Evolutionary conservation across 2,113 vertebrate species (phyloP), one percentile per base, ranked within the genome.

Genomic region (Pollimyrus isidori): DNA sequence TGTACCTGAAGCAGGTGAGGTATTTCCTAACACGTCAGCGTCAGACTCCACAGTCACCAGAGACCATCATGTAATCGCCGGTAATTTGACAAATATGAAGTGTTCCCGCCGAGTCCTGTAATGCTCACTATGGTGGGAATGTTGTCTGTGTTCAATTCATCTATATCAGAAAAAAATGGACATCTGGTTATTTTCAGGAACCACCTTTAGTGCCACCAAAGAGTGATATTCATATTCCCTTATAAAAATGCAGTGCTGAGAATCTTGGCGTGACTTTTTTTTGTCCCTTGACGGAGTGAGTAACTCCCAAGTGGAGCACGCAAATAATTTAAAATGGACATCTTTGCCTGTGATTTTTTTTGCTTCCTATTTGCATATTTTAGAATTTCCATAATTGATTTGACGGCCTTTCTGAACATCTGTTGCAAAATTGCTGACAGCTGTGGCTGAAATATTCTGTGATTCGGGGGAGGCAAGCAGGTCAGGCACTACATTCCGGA

Each of bases 301-400:
- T 17, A 42, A 45, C 30, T 80, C 88, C 48, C 50, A 48, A 62
- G 26, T 30, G 49, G 80, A 58, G 80, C 21, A 30, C 11, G 76
- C 50, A 52, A 83, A 89, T 53, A 26, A 84, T 89, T 89, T 52
- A 89, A 89, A 85, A 35, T 1, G 76, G 21, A 56, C 52, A 84
- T 89, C 50, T 56, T 58, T 53, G 52, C 49, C 39, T n/a, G n/a
- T 80, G n/a, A 69, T 50, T 85, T 50, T 76, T 80, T 69, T 80
- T 23, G 15, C 15, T 42, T 56, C 13, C 56, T 58, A 45, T 89
- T 84, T 84, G 52, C 80, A 85, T 89, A 50, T 89, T 89, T 89
- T 50, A 58, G 39, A 84, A 89, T 83, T 84, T 45, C 10, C 76
- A 84, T 89, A 89, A 89, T 89, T 89, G 52, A 84, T 89, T 84